A percentile compares a stretch with the other conserved stretches of the same genome.
Evolutionary conservation across 2,113 vertebrate genomes (phyloP).

Genomic region (Eleginops maclovinus): DNA sequence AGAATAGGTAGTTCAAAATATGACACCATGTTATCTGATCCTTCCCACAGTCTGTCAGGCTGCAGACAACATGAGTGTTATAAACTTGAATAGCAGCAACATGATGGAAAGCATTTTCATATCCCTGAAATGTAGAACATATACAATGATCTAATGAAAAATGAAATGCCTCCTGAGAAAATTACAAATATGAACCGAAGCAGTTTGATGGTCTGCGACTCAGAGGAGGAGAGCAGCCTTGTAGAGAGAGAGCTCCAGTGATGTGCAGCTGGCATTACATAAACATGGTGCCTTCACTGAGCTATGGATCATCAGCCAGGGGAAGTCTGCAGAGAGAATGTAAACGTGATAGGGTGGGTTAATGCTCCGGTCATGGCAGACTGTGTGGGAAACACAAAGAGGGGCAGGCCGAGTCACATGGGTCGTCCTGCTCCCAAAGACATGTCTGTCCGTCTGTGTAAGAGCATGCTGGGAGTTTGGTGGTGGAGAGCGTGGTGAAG

Average conservation of each 20-base stretch:
- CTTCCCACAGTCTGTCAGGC: slow-evolving; percentile 66
- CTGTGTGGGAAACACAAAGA: slow-evolving; percentile 92
- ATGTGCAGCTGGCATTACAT: slow-evolving; percentile 84
- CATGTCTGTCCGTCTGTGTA: slow-evolving; percentile 18
- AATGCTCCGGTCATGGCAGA: slow-evolving; percentile 77
- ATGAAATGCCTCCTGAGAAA: slow-evolving; percentile 44
- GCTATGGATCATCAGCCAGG: slow-evolving; percentile 86
- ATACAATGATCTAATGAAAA: neutral
- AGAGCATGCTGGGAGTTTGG: too few species aligned
- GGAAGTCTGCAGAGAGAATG: slow-evolving; percentile 82
- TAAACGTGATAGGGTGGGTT: slow-evolving; percentile 76
- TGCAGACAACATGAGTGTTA: slow-evolving; percentile 6
- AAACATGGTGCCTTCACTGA: slow-evolving; percentile 82
- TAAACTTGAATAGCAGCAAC: slow-evolving; percentile 62
- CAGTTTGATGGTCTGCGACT: neutral
- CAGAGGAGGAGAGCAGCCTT: slow-evolving; percentile 2
- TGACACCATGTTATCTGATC: slow-evolving; percentile 45
- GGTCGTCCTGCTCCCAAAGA: slow-evolving; percentile 88
- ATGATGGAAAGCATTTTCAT: slow-evolving; percentile 28
- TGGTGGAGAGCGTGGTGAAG: too few species aligned
- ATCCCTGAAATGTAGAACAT: slow-evolving; percentile 20
- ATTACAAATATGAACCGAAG: slow-evolving; percentile 25
- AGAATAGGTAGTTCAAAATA: slow-evolving; percentile 30
- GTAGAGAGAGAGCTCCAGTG: slow-evolving; percentile 68
- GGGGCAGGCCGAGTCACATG: slow-evolving; percentile 80